Conservation (phyloP, 1,140 invertebrate genomes). For the Phenacoccus solenopsis region DNA sequence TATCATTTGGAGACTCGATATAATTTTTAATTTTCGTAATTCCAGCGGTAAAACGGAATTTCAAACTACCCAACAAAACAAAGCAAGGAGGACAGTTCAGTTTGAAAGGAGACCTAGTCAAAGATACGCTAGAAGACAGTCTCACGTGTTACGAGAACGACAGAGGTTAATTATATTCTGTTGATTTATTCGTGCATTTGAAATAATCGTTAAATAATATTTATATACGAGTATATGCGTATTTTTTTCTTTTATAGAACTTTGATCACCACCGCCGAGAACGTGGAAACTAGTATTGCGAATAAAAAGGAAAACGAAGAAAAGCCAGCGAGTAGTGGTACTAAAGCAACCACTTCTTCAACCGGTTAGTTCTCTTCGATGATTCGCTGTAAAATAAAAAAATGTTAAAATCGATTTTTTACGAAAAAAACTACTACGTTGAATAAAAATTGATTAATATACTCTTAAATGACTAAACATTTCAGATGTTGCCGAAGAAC, state of each 20-base stretch:
- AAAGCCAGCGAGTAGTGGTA: not conserved
- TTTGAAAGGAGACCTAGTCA: slow-evolving; percentile 94
- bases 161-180: slow-evolving; percentile 29
- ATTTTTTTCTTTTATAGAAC: not conserved
- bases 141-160: slow-evolving; percentile 62
- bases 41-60: slow-evolving; percentile 78
- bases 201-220: not conserved
- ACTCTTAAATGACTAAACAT: not conserved
- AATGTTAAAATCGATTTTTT: not conserved
- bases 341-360: not conserved
- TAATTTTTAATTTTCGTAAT: slow-evolving; percentile 10
- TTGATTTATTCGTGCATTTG: too few relatives aligned
- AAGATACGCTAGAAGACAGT: slow-evolving; percentile 79
- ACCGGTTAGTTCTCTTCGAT: too few relatives aligned
- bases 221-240: not conserved
- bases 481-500: slow-evolving; percentile 35
- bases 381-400: too few relatives aligned
- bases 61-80: slow-evolving; percentile 80
- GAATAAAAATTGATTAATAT: too few relatives aligned
- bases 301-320: not conserved
- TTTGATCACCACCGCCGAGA: not conserved
- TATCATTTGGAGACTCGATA: not conserved
- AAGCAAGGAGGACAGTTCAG: slow-evolving; percentile 77
- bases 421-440: too few relatives aligned
- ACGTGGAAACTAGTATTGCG: not conserved